Conservation (phyloP, 35 echinoderm and acorn worm genomes). For the Heliocidaris erythrogramma region DNA sequence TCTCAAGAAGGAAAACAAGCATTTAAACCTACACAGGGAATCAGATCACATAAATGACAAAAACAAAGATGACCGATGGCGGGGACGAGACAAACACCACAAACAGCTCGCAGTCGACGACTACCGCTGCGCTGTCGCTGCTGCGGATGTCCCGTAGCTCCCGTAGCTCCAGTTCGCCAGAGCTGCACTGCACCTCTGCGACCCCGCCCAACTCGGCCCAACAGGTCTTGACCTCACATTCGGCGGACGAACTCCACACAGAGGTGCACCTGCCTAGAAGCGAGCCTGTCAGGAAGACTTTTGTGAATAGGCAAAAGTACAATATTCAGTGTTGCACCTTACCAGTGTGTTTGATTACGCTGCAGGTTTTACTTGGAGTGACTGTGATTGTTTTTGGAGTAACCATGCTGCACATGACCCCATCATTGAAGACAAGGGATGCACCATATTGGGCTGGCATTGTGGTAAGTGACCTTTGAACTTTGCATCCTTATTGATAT, state of each 20-base stretch:
- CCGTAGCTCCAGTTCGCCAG: conserved; percentile 85
- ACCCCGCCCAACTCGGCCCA: conserved; percentile 53
- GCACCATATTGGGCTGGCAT: conserved; percentile 96
- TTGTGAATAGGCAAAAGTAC: conserved; percentile 67
- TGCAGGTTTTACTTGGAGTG: conserved; percentile 88
- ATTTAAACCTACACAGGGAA: not conserved
- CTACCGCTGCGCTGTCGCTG: conserved; percentile 68
- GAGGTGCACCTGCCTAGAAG: conserved; percentile 70
- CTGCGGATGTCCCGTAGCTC: conserved; percentile 83
- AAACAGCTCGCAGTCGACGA: conserved; percentile 89
- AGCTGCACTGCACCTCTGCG: conserved; percentile 72
- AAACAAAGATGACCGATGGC: conserved; percentile 77
- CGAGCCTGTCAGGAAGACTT: conserved; percentile 56
- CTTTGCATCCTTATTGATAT: not conserved
- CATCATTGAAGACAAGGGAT: conserved; percentile 86
- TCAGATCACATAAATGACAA: not conserved
- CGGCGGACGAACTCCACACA: conserved; percentile 60
- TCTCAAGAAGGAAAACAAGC: not conserved
- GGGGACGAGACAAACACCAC: conserved; percentile 89
- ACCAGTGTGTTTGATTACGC: conserved; percentile 88
- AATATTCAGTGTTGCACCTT: conserved; percentile 90
- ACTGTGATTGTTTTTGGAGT: conserved; percentile 91
- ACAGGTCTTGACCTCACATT: conserved; percentile 57
- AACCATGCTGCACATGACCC: conserved; percentile 90
- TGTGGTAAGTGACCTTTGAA: conserved; percentile 72